Conservation (phyloP, 2,113 vertebrate species). For the Physeter macrocephalus region DNA sequence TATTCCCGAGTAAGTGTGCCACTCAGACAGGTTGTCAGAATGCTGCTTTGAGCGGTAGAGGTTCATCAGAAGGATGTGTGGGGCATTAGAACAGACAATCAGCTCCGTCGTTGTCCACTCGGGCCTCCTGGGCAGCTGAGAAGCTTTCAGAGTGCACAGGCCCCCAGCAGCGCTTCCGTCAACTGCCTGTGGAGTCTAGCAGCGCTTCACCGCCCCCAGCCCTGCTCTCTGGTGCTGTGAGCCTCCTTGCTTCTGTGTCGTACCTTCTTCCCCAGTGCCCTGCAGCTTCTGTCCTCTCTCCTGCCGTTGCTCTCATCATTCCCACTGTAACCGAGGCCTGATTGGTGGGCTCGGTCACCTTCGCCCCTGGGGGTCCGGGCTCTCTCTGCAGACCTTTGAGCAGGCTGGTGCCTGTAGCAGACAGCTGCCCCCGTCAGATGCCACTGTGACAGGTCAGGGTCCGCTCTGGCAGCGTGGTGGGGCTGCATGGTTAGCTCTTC, state of each 20-base stretch:
- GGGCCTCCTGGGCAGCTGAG: neutral
- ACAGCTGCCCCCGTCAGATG: rapidly evolving
- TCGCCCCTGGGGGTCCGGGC: neutral
- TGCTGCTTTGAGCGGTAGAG: neutral
- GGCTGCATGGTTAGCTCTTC: neutral
- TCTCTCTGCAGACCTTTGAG: neutral
- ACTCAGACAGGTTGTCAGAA: rapidly evolving
- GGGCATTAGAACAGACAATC: neutral
- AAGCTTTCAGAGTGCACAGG: neutral
- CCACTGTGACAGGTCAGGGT: too few species aligned
- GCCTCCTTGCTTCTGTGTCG: neutral
- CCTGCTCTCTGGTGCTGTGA: neutral
- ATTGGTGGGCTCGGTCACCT: neutral
- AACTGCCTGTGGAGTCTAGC: rapidly evolving
- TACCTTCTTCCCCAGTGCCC: neutral
- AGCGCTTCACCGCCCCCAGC: rapidly evolving
- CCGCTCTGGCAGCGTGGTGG: neutral
- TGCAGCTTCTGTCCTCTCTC: neutral
- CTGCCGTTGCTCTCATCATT: neutral
- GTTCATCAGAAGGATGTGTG: neutral
- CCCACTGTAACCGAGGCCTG: neutral
- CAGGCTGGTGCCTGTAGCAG: neutral
- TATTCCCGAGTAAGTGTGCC: neutral
- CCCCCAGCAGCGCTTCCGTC: rapidly evolving
- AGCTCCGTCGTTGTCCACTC: rapidly evolving